Evolutionary conservation across 2,888 invertebrate species (phyloP).

Genomic region (Drosophila histrio): DNA sequence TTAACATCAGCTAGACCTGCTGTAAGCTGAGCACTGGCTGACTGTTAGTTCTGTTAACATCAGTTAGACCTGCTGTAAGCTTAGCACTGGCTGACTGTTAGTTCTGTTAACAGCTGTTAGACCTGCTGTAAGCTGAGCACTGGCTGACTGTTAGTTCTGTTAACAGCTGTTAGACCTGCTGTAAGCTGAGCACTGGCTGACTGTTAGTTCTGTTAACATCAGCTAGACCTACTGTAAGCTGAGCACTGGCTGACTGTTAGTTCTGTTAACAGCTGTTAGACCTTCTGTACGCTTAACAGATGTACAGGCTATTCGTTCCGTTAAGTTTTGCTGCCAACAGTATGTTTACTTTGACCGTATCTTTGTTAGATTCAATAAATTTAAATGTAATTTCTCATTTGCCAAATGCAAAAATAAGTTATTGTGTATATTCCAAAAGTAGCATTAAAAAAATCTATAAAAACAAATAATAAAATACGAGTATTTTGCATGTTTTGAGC

Average conservation of each 20-base stretch:
- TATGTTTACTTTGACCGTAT: background rate
- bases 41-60: too few species aligned
- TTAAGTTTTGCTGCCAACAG: background rate
- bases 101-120: background rate
- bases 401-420: background rate
- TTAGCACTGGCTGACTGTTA: too few species aligned
- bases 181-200: too few species aligned
- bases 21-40: too few species aligned
- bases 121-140: background rate
- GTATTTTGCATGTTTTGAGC: slow-evolving; percentile 3
- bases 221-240: background rate
- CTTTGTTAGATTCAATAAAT: background rate
- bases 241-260: background rate
- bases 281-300: background rate
- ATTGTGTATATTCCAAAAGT: slow-evolving; percentile 1
- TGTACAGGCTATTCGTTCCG: background rate
- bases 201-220: background rate
- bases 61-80: too few species aligned
- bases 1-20: too few species aligned
- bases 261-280: background rate
- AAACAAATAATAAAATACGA: slow-evolving; percentile 1
- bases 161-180: background rate
- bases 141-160: too few species aligned
- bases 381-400: background rate
- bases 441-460: slow-evolving; percentile 3